Base-by-base conservation (phyloP, 2,888 invertebrate genomes). In the Notodonta ziczac region DNA sequence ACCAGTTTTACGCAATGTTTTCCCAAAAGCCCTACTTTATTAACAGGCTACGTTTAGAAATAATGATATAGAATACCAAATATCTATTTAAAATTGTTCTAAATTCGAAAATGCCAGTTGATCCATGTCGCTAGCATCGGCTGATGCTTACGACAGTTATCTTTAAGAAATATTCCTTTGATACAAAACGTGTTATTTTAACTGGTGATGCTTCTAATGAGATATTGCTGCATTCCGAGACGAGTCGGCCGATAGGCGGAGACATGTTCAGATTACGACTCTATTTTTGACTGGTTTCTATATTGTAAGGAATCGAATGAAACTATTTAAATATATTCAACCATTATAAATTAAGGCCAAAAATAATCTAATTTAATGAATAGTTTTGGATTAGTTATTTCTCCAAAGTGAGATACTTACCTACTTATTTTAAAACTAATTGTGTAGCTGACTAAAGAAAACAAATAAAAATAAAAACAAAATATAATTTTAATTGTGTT, bases 151-250 rank as follows among this genome's bases (percentile, higher is more conserved):
- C 44, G 24, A 14, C n/a, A n/a, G 54, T 14, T 54, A 54, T 54
- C 54, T 35, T 14, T 39, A 54, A 42, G 56, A 62, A 50, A 35
- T 51, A 59, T 62, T 56, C 58, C 60, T 61, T 65, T 56, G 55
- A 67, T 69, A 67, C 63, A 7, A 56, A 56, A 56, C 56, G 56
- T 44, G 56, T 56, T 56, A 56, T 56, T 56, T 56, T 56, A 56
- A 56, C 56, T 56, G 12, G 56, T 44, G 56, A 56, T 56, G 56
- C 56, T 42, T 56, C 87, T 90, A 90, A 90, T 89, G 91, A 90
- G 89, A 87, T 89, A 89, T 90, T 88, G 89, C 87, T 83, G 85
- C 88, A 90, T 90, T 89, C 90, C 89, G 79, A 78, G 83, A 81
- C 85, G 83, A 81, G 39, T 42, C 24, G 75, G 76, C 76, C 85